phyloP scores from a whole-genome alignment of 2,888 invertebrate species.

The Agrochola macilenta region DNA sequence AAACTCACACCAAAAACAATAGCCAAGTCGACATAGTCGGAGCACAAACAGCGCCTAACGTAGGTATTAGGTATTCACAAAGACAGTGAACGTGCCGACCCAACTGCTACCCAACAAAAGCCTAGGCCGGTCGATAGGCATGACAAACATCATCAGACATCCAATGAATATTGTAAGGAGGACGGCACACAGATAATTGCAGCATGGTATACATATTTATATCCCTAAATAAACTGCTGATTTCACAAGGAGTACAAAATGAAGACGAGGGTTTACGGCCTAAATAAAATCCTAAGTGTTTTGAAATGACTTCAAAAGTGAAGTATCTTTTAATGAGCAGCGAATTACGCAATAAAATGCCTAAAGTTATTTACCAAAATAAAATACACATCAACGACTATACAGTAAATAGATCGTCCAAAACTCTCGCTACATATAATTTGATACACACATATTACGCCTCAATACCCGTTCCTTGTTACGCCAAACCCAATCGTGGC shows the following conservation, averaged over 20 bases:
- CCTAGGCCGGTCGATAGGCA: slow-evolving; percentile 38
- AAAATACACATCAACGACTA: slow-evolving; percentile 12
- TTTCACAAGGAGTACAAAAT: slow-evolving; percentile 13
- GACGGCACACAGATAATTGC: slow-evolving; percentile 13
- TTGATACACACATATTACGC: slow-evolving; percentile 51
- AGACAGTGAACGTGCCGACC: slow-evolving; percentile 43
- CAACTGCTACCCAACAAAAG: slow-evolving; percentile 42
- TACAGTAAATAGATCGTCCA: slow-evolving; percentile 35
- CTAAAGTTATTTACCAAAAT: slow-evolving; percentile 6
- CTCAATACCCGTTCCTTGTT: slow-evolving; percentile 57
- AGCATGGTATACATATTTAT: slow-evolving; percentile 10
- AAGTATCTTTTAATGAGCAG: slow-evolving; percentile 20
- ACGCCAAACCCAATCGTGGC: slow-evolving; percentile 62
- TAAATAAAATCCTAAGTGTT: slow-evolving; percentile 30
- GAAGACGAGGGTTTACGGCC: slow-evolving; percentile 17
- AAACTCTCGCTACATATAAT: slow-evolving; percentile 50
- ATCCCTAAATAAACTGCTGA: slow-evolving; percentile 31
- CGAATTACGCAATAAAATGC: slow-evolving; percentile 23
- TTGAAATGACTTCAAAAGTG: slow-evolving; percentile 20
- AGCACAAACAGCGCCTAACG: slow-evolving; percentile 33
- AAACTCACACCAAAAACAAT: slow-evolving; percentile 23
- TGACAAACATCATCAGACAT: slow-evolving; percentile 57
- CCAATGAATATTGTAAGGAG: slow-evolving; percentile 32
- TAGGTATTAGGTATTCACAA: slow-evolving; percentile 52
- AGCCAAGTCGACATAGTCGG: slow-evolving; percentile 1